These are phyloP conservation scores for Guaruba guarouba DNA, from an alignment of 2,113 vertebrate genomes.

Conservation along the genomic window DNA sequence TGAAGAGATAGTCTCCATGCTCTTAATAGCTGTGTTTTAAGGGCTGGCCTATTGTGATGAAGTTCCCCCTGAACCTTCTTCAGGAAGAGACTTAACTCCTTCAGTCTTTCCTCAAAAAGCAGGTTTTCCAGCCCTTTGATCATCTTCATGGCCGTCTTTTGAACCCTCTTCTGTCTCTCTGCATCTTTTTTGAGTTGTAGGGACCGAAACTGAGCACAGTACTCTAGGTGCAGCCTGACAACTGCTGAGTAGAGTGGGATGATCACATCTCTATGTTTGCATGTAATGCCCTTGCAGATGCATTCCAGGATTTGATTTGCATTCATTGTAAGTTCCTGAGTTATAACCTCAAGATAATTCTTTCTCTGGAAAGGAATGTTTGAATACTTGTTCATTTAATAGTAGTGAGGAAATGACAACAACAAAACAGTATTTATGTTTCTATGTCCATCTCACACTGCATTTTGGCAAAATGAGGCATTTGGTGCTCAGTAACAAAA, in stretches of 20 bases:
- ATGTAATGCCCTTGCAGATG: background rate
- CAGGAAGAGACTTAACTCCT: background rate
- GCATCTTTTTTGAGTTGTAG: background rate
- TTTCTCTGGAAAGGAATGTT: background rate
- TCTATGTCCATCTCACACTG: background rate
- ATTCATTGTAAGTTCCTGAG: background rate
- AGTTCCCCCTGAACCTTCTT: background rate
- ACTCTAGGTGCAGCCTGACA: background rate
- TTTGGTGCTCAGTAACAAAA: background rate
- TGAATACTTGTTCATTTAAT: background rate
- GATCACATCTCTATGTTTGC: background rate
- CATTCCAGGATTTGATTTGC: background rate
- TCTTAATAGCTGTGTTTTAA: background rate
- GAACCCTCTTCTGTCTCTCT: background rate
- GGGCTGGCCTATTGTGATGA: background rate
- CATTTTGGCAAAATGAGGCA: background rate
- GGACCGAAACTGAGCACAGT: background rate
- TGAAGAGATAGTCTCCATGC: background rate
- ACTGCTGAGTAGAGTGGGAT: background rate
- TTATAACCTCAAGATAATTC: background rate
- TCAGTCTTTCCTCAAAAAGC: background rate
- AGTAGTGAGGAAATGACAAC: background rate
- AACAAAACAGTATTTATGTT: background rate
- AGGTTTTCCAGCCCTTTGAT: background rate
- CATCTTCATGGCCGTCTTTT: background rate